Evolutionary conservation across 2,113 vertebrate genomes (phyloP), one percentile per base, ranked within the genome.

Genomic region (Talpa occidentalis): DNA sequence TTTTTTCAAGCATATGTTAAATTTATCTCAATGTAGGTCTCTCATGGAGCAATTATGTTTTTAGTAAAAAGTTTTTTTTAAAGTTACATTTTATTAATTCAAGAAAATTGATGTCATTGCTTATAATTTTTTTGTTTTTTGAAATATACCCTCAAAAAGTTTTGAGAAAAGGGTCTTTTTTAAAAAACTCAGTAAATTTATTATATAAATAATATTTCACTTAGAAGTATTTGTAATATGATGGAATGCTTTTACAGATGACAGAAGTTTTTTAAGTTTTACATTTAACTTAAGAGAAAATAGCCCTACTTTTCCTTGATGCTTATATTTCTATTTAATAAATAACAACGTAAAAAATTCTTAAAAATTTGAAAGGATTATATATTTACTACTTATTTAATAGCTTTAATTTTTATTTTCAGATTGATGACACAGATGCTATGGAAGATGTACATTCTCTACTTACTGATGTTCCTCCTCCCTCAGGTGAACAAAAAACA

Each of bases 341-440:
- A 64, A 56, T 42, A 62, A 44, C 40, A 42, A 64, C 17, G n/a
- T 30, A 37, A 70, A 6, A 70, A 49, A 4, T 49, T 79, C 86
- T 87, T 52, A 8, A 8, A 54, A 84, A 59, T 86, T 47, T 28
- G 70, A 82, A 87, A 42, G 76, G n/a, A 21, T 30, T 73, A 26
- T 21, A n/a, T 26, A n/a, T 62, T 89, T 82, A n/a, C 21, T 90
- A 54, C 77, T 81, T 82, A 47, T 5, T 1, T 62, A 84, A 76
- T 82, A 74, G 78, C 49, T 59, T 62, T 49, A 47, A 67, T 74
- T 40, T 69, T 42, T 87, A 35, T 84, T 94, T 97, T 54, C 96
- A 99, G 99, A 99, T 99, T 83, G 99, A 99, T 97, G 99, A 99
- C 95, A 99, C 99, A 0, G 99, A 99, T 86, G 99, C 99, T 81